phyloP scores from a whole-genome alignment of 1,140 invertebrate species.

The Bilobella aurantiaca region DNA sequence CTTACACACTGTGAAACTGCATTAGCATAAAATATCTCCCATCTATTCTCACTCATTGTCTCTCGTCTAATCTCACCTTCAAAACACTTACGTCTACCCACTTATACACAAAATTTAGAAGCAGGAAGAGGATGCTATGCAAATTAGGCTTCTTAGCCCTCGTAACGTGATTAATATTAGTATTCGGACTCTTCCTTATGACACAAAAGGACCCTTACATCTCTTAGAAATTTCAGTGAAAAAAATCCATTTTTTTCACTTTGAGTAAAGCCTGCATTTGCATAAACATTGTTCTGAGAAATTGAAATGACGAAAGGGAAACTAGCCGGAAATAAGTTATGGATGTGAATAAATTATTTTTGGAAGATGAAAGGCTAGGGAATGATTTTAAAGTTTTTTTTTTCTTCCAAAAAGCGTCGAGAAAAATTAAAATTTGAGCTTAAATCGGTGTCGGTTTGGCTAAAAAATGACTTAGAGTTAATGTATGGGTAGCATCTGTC shows the following conservation, averaged over 20 bases:
- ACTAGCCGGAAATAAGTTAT: constrained; percentile 22
- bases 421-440: not conserved
- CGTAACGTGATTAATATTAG: not conserved
- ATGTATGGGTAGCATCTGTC: too few species aligned
- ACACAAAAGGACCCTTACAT: not conserved
- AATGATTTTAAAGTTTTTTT: constrained; percentile 4
- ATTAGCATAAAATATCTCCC: constrained; percentile 6
- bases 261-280: not conserved
- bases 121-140: not conserved
- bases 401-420: not conserved
- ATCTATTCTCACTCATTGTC: constrained; percentile 1
- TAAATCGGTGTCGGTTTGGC: not conserved
- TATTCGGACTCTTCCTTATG: not conserved
- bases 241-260: not conserved
- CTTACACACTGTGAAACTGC: not conserved
- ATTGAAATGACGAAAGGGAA: too few species aligned
- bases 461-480: not conserved
- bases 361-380: too few species aligned
- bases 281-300: constrained; percentile 10
- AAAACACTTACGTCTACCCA: not conserved
- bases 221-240: not conserved
- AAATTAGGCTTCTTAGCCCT: not conserved
- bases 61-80: not conserved
- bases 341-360: too few species aligned
- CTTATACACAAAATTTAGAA: too few species aligned